Base-by-base conservation (phyloP, 2,797 vertebrate species). In the Alca torda region DNA sequence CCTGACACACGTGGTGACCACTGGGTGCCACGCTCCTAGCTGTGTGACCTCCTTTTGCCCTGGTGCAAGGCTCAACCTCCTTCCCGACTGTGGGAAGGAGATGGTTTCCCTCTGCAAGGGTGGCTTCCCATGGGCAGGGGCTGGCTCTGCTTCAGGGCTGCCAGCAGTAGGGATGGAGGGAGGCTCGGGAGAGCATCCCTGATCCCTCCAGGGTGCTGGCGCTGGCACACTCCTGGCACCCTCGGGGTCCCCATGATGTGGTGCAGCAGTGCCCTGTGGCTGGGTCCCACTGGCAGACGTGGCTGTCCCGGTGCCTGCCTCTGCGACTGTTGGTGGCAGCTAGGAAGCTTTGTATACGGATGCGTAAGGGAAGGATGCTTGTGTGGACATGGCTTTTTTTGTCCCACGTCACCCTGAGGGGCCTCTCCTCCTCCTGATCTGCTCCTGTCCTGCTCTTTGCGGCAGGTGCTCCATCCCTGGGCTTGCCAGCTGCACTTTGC, bases 221-320 rank as follows among this genome's bases (percentile, higher is more conserved):
- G 3, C 53, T 50, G 80, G 28, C 37, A 19, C 31, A 0, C 13
- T 16, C 31, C 39, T 12, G 57, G 28, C 46, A 51, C 75, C 53
- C 37, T 65, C 0, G 0, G 39, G 37, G 16, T 77, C 48, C 26
- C 78, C 23, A 12, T 0, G 2, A 6, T 23, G 41, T 41, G 30
- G 41, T 20, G 63, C 41, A 33, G 57, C 21, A 24, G 45, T 45
- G 51, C 72, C 46, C 54, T 16, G 35, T 13, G 51, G 9, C 50
- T 76, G 60, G 37, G 16, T 73, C 39, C 39, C 60, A 24, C 75
- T 68, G 65, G 53, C 30, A 50, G 51, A 13, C 0, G 3, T 5
- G 9, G 3, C 35, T 61, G 20, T 51, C 76, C 28, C 7, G 7
- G 10, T 80, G 60, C 50, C 50, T 11, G 8, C 9, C 13, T 10